phyloP scores from a whole-genome alignment of 2,113 vertebrate genomes.

The Percina caprodes region DNA sequence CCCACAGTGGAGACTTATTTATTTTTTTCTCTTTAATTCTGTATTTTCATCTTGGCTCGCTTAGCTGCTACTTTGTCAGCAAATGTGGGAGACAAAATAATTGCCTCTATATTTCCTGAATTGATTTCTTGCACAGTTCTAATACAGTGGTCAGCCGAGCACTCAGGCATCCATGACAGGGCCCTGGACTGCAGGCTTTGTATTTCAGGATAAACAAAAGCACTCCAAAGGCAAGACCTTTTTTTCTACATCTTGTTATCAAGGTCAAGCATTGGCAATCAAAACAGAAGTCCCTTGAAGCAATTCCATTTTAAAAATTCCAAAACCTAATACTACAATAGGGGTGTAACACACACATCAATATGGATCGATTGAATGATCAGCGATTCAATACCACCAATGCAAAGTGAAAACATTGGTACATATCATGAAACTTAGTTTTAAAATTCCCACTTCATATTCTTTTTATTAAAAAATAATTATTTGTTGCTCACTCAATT shows the following conservation, averaged over 20 bases:
- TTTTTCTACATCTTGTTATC: conserved; percentile 58
- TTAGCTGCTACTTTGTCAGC: conserved; percentile 83
- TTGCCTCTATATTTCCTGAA: conserved; percentile 87
- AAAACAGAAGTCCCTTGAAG: conserved; percentile 33
- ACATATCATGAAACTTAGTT: too few relatives aligned
- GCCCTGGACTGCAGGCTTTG: conserved; percentile 58
- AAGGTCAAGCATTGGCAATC: conserved; percentile 50
- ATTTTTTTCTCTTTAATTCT: conserved; percentile 79
- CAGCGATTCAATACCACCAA: too few relatives aligned
- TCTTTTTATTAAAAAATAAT: too few relatives aligned
- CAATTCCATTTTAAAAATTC: too few relatives aligned
- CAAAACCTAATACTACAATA: too few relatives aligned
- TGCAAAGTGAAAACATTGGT: too few relatives aligned
- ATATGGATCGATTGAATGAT: too few relatives aligned
- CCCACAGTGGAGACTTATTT: conserved; percentile 65
- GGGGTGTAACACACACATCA: too few relatives aligned
- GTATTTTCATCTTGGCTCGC: conserved; percentile 77
- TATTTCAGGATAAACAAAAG: conserved; percentile 52
- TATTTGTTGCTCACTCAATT: not conserved
- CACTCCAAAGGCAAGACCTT: conserved; percentile 34
- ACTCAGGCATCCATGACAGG: conserved; percentile 72
- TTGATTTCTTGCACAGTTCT: conserved; percentile 83
- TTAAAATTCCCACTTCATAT: too few relatives aligned
- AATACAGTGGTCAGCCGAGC: conserved; percentile 79
- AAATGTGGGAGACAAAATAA: conserved; percentile 85